Evolutionary conservation across 2,797 vertebrate species (phyloP), one percentile per base, ranked within the genome.

Genomic region (Xenentodon cancila): DNA sequence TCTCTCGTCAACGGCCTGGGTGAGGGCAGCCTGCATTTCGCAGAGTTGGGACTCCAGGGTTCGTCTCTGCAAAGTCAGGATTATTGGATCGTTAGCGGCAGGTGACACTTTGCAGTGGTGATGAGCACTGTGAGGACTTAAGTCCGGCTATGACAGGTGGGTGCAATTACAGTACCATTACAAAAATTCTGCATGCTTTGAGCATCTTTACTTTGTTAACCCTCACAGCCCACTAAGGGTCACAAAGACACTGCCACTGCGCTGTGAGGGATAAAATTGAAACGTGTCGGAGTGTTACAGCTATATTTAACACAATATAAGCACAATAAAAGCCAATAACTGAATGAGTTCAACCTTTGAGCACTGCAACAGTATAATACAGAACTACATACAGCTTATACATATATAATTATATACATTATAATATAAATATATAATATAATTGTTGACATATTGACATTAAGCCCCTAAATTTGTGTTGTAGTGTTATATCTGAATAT

Each of bases 1-100:
- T 88, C 90, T 92, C 57, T 99, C 96, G 30, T 89, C 68, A 81
- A 93, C 93, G 76, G 95, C 96, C 79, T 81, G 85, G 60, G 84
- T 88, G 46, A 98, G 93, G 60, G 95, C 94, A 27, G 90, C 79
- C 70, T 92, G 93, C 62, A 90, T 73, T n/a, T 87, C 91, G 52
- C 67, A 85, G 16, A 98, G 94, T 88, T 94, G 89, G 30, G 87
- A 91, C 48, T 93, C 93, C 85, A 95, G 42, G 68, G 85, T 65
- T 58, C 80, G 66, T 47, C 44, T 68, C 89, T 91, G 85, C 17
- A 86, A 88, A 16, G 1, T 43, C 27, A 81, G 18, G 42, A 75
- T 75, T 22, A 64, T 51, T 30, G 21, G 46, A 59, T 51, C n/a
- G 60, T 87, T 74, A 77, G 49, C 20, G 46, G 18, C 18, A 22